Base-by-base conservation (phyloP, 1,140 invertebrate species). In the Paralvinella palmiformis region DNA sequence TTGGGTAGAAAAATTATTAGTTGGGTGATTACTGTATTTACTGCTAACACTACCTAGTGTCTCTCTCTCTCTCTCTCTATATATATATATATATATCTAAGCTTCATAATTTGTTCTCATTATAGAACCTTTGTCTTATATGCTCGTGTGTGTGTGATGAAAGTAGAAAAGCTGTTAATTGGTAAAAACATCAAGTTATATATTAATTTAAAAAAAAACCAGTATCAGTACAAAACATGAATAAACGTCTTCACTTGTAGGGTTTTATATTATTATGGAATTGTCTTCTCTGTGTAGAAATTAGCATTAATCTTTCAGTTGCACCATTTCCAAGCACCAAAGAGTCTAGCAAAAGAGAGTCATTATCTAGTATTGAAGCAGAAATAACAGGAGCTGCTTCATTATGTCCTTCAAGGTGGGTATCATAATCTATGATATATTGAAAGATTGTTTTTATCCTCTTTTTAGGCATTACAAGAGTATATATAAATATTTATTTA, bases 351-450 rank as follows among this genome's bases (percentile, higher is more conserved):
- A 62, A 60, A 22, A 44, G 58, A 32, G 44, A 60, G 32, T 60
- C 63, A 0, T 20, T 59, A 17, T 45, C 62, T 1, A 64, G 62
- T 22, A 58, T 64, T 6, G 62, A 64, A 45, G 55, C 53, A 29
- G 62, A 64, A 29, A 29, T 64, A 15, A 13, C 36, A n/a, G 27
- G 41, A 32, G 29, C 55, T 31, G 55, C 55, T 32, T 22, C 55
- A 24, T 57, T 57, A 24, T 31, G 55, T 6, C 55, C 55, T 52
- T 22, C 31, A 17, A 29, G 31, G 31, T 52, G 24, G 31, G 17
- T 52, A 13, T 27, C 24, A 29, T 52, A 52, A 22, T n/a, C 27
- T 48, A 48, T 48, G 27, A 22, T 48, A n/a, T n/a, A 0, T 15
- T 44, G 37, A 13, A 15, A n/a, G 13, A 13, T 44, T 44, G 37